Percentiles rank a stretch among this genome's conserved stretches.
Evolutionary conservation across 37 sponge, comb jelly and placozoan genomes (phyloP).

Genomic region (Hexactinellida sp.): DNA sequence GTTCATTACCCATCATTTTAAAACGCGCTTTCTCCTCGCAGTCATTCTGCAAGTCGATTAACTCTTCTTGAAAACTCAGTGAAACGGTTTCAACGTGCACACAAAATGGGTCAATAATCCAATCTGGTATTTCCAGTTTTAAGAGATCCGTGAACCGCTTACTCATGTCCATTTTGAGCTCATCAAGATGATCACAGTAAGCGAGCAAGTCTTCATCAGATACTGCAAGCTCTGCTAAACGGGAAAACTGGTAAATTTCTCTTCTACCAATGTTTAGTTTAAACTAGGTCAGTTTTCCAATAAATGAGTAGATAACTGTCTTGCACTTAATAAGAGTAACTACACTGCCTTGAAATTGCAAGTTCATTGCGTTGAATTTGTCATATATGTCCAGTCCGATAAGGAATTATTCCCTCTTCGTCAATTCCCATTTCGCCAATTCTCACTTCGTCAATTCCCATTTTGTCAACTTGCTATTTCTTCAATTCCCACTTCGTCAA

Average conservation of each 20-base stretch:
- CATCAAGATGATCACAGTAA: conserved; percentile 15
- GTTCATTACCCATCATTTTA: not conserved
- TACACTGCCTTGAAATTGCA: conserved; percentile 1
- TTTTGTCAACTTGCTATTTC: too few relatives aligned
- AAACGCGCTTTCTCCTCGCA: not conserved
- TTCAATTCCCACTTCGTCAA: too few relatives aligned
- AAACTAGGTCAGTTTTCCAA: not conserved
- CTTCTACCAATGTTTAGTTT: conserved; percentile 14
- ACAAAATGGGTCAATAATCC: conserved; percentile 16
- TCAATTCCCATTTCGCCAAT: too few relatives aligned
- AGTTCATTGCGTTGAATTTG: conserved; percentile 12
- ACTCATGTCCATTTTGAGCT: conserved; percentile 4
- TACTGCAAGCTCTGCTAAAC: conserved; percentile 9
- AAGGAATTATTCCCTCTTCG: too few relatives aligned
- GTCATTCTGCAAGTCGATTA: not conserved
- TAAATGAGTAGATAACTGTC: not conserved
- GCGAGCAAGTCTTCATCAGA: not conserved
- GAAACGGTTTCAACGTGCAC: not conserved
- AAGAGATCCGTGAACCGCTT: not conserved
- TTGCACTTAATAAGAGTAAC: conserved; percentile 13
- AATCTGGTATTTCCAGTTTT: conserved; percentile 12
- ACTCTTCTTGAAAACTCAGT: not conserved
- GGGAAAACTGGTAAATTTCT: not conserved
- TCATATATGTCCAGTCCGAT: conserved; percentile 6
- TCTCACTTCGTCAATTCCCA: too few relatives aligned